Base-by-base conservation (phyloP, 2,797 vertebrate species). In the Hozukius guyotensis region DNA sequence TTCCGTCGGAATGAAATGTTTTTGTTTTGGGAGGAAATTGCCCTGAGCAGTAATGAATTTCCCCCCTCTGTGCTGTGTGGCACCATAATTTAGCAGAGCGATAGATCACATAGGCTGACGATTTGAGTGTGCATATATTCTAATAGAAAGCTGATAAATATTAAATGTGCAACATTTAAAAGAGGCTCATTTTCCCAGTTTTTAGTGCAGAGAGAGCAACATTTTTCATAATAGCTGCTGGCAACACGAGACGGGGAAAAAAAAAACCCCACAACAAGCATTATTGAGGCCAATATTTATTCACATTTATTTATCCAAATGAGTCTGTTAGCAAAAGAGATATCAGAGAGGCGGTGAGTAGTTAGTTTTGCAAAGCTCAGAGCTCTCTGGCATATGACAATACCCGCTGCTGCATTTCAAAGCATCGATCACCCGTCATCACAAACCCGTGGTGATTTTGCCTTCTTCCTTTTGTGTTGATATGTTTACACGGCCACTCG, bases 11-110 rank as follows among this genome's bases (percentile, higher is more conserved):
- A 95, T 96, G 89, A 96, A 96, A 96, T 96, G 94, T 95, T 96
- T 96, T 96, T 96, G 94, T 96, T 96, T 96, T 95, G 91, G 92
- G 93, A 93, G 94, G 93, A 95, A 96, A 96, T 95, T 95, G 95
- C 95, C 94, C 92, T 89, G 80, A 94, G 96, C 95, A 83, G 88
- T 96, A 96, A 96, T 96, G 94, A 96, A 96, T 96, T 95, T 87
- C 85, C 89, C 87, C 90, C 92, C 87, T 90, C 90, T 85, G 87
- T 78, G 93, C 94, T 86, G 85, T 80, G 90, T 95, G 95, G 94
- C 95, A 93, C 90, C 89, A 93, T 89, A 93, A 96, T 96, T 96
- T 96, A 96, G 90, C 93, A 88, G 90, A 92, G 91, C 94, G 90
- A 96, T 96, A 95, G 95, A 96, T 96, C 96, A 96, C 93, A 90